A percentile compares a stretch with the other conserved stretches of the same genome.
phyloP scores from a whole-genome alignment of 1,140 invertebrate species.

The Bombus impatiens region DNA sequence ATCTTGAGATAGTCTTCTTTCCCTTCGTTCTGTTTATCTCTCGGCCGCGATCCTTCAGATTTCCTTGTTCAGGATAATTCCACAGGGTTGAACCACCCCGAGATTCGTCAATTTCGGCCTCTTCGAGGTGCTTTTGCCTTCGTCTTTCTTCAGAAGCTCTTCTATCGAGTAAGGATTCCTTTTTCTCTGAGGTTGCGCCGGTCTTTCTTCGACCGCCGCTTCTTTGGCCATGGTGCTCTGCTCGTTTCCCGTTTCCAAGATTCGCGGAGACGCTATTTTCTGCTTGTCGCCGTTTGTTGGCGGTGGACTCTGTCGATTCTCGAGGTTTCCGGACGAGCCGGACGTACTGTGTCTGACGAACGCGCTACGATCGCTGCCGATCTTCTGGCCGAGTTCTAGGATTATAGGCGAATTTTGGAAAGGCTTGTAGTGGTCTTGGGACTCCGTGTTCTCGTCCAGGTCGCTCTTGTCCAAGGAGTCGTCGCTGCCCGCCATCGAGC shows the following conservation, averaged over 20 bases:
- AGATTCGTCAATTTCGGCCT: conserved; percentile 76
- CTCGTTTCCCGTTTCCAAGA: conserved; percentile 55
- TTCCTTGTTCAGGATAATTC: conserved; percentile 78
- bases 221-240: conserved; percentile 64
- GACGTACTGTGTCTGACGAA: conserved; percentile 74
- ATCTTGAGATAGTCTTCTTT: neutral
- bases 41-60: conserved; percentile 39
- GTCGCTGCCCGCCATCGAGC: conserved; percentile 84
- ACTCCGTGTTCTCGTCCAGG: conserved; percentile 82
- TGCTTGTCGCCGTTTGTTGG: conserved; percentile 47
- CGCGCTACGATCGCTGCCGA: conserved; percentile 75
- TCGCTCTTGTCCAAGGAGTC: conserved; percentile 86
- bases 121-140: conserved; percentile 79
- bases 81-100: conserved; percentile 79
- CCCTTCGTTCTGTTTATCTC: too few species aligned
- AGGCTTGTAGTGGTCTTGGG: conserved; percentile 75
- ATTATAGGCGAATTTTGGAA: conserved; percentile 75
- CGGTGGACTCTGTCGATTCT: conserved; percentile 68
- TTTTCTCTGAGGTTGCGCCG: conserved; percentile 83
- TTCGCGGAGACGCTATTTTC: conserved; percentile 43
- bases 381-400: conserved; percentile 77
- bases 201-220: conserved; percentile 67
- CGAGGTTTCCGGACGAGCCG: conserved; percentile 57
- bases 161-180: conserved; percentile 93
- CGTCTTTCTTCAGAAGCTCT: conserved; percentile 91